Conservation (phyloP, 2,113 vertebrate genomes). For the Theropithecus gelada region DNA sequence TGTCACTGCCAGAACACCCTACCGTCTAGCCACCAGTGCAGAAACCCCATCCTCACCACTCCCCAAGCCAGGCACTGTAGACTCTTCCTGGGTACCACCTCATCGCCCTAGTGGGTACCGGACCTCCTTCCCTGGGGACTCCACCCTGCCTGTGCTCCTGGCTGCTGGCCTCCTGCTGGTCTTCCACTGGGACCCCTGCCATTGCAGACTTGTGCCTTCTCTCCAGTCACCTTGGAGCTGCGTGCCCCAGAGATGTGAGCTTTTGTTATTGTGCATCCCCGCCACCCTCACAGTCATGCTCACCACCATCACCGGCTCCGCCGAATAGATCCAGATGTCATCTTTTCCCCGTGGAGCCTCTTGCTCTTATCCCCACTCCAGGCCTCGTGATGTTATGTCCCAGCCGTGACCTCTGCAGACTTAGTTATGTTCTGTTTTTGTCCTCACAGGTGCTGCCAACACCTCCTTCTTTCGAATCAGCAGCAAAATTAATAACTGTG, state of each 20-base stretch:
- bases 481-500: constrained; percentile 36
- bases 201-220: background rate
- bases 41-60: background rate
- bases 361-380: fast-evolving
- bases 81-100: background rate
- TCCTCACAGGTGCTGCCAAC: constrained; percentile 58
- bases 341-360: background rate
- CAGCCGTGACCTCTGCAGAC: constrained; percentile 33
- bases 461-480: constrained; percentile 37
- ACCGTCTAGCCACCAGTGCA: fast-evolving
- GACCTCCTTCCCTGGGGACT: fast-evolving
- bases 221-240: background rate
- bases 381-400: background rate
- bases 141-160: background rate
- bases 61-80: fast-evolving
- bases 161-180: background rate
- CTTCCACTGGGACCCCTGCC: background rate
- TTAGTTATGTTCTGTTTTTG: background rate
- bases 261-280: fast-evolving
- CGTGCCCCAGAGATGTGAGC: fast-evolving
- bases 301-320: fast-evolving
- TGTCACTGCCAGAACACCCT: background rate
- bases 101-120: fast-evolving
- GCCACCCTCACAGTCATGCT: background rate
- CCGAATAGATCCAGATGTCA: background rate